A percentile compares a stretch with the other conserved stretches of the same genome.
Conservation (phyloP, 1,140 invertebrate species). For the Drosophila bipectinata region DNA sequence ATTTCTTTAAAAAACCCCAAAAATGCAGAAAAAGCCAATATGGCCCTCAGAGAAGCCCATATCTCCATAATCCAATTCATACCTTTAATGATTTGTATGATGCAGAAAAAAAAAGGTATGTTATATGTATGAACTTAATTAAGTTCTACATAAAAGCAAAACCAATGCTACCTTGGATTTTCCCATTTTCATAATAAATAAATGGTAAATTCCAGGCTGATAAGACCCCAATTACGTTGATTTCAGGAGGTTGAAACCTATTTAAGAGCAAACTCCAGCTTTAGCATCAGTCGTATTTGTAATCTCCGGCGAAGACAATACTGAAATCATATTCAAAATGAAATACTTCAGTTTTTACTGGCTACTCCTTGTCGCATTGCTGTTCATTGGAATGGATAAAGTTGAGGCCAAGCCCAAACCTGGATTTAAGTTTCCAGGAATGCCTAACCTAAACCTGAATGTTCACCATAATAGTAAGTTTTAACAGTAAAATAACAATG, state of each 20-base stretch:
- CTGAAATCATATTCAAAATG: neutral
- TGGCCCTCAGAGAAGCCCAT: too few species aligned
- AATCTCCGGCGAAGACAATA: neutral
- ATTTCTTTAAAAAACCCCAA: too few species aligned
- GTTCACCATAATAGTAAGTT: constrained; percentile 3
- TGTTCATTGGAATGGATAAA: neutral
- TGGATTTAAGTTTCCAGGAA: neutral
- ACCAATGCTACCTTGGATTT: too few species aligned
- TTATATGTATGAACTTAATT: too few species aligned
- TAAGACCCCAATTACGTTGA: neutral
- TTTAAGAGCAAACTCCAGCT: constrained; percentile 4
- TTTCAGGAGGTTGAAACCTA: neutral
- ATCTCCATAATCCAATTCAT: too few species aligned
- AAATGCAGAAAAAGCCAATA: too few species aligned
- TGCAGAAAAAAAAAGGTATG: too few species aligned
- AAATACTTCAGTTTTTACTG: neutral
- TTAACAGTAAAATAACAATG: neutral
- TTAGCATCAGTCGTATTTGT: neutral
- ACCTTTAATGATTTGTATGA: too few species aligned
- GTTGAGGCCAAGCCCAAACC: neutral
- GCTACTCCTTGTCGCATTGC: neutral
- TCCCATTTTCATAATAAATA: too few species aligned
- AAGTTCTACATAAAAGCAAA: too few species aligned
- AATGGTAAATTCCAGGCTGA: constrained; percentile 10
- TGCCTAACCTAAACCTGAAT: neutral